Conservation (phyloP, 92 coral and sea anemone species). For the Parazoanthus atlanticus region DNA sequence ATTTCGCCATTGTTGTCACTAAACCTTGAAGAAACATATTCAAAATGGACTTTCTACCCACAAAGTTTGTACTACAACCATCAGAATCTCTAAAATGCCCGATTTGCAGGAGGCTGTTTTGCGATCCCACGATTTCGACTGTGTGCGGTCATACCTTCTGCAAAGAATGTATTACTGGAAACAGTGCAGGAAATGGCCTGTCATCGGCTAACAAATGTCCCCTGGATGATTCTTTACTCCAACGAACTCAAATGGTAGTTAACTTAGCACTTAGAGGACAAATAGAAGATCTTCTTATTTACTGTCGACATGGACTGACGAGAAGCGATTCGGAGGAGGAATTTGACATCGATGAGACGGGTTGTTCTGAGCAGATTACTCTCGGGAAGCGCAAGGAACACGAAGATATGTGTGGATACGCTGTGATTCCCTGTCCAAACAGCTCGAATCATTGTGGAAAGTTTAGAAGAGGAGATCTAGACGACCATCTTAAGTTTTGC, state of each 20-base stretch:
- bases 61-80: conserved; percentile 86
- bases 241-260: conserved; percentile 77
- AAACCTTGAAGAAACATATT: background rate
- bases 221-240: conserved; percentile 73
- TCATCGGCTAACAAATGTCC: conserved; percentile 79
- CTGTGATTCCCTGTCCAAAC: conserved; percentile 91
- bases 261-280: conserved; percentile 93
- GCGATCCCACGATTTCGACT: conserved; percentile 94
- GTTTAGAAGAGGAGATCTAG: conserved; percentile 83
- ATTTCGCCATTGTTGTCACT: background rate
- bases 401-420: conserved; percentile 85
- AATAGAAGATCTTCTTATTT: conserved; percentile 87
- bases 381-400: conserved; percentile 82
- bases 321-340: conserved; percentile 95
- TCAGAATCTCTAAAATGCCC: conserved; percentile 91
- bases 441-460: conserved; percentile 99
- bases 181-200: conserved; percentile 55
- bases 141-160: conserved; percentile 98
- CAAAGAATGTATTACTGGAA: conserved; percentile 75
- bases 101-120: conserved; percentile 78
- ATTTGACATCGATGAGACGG: conserved; percentile 82
- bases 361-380: conserved; percentile 83
- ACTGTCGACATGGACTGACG: conserved; percentile 92
- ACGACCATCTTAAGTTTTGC: conserved; percentile 79
- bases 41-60: conserved; percentile 70